A percentile compares a stretch with the other conserved stretches of the same genome.
Evolutionary conservation across 2,888 invertebrate genomes (phyloP).

Genomic region (Cheilosia soror): DNA sequence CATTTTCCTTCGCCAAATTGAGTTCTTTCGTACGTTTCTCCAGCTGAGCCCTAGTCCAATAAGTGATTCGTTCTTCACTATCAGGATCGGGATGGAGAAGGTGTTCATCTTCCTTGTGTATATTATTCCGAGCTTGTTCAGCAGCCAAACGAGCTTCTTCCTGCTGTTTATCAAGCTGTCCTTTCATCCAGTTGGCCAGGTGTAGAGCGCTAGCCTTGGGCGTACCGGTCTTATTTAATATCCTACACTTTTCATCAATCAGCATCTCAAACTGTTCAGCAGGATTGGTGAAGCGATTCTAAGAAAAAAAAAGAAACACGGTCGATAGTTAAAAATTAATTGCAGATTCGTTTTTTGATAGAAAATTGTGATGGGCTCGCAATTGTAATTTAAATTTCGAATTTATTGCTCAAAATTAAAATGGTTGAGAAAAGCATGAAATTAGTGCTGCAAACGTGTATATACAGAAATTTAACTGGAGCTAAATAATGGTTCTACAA

Average conservation of each 20-base stretch:
- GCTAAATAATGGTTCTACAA: constrained; percentile 29
- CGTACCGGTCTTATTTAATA: constrained; percentile 86
- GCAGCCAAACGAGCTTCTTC: constrained; percentile 82
- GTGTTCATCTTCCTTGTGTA: constrained; percentile 82
- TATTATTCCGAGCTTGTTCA: constrained; percentile 80
- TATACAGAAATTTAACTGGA: constrained; percentile 22
- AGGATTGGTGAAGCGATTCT: constrained; percentile 77
- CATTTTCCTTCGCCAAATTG: constrained; percentile 85
- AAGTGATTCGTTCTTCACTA: constrained; percentile 82
- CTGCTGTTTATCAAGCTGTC: constrained; percentile 88
- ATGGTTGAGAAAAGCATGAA: constrained; percentile 38
- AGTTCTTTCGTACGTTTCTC: constrained; percentile 89
- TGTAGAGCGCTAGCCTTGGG: constrained; percentile 90
- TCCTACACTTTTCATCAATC: constrained; percentile 87
- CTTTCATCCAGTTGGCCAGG: constrained; percentile 92
- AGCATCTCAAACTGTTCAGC: constrained; percentile 86
- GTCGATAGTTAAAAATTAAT: not conserved
- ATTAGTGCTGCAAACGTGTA: constrained; percentile 51
- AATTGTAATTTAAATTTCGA: constrained; percentile 61
- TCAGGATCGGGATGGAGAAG: constrained; percentile 80
- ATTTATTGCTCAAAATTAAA: constrained; percentile 57
- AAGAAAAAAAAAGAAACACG: constrained; percentile 18
- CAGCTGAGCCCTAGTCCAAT: constrained; percentile 90
- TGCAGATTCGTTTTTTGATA: constrained; percentile 67
- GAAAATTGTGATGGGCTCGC: constrained; percentile 84